These are phyloP conservation scores for Hirundichthys speculiger DNA, from an alignment of 2,113 vertebrate species.

Conservation along the genomic window DNA sequence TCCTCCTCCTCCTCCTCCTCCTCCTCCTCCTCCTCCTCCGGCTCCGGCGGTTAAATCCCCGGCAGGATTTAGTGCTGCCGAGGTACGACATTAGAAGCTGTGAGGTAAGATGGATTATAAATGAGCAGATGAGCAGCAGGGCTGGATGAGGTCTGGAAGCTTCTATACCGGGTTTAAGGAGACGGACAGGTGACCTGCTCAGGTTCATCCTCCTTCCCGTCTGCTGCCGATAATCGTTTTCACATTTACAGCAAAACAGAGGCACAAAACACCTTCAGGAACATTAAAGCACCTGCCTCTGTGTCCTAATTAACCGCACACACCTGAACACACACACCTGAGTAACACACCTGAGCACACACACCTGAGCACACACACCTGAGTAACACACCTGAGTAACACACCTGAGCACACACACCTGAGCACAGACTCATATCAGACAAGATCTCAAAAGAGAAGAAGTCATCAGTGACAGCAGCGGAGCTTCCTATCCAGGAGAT, in stretches of 20 bases:
- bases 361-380: not conserved
- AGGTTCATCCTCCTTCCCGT: not conserved
- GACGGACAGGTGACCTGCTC: conserved; percentile 8
- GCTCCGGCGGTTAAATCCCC: conserved; percentile 30
- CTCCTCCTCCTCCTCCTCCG: conserved; percentile 45
- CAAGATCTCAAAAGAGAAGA: too few relatives aligned
- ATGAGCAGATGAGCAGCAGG: conserved; percentile 40
- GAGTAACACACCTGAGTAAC: too few relatives aligned
- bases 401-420: too few relatives aligned
- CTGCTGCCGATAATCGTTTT: not conserved
- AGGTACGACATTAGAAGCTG: conserved; percentile 32
- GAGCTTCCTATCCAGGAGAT: too few relatives aligned
- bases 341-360: too few relatives aligned
- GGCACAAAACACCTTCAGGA: conserved; percentile 6
- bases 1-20: conserved; percentile 42
- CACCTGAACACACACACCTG: not conserved
- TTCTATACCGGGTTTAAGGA: conserved; percentile 22
- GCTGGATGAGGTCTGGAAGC: conserved; percentile 13
- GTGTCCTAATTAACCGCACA: conserved; percentile 33
- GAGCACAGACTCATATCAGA: too few relatives aligned
- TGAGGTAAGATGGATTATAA: conserved; percentile 59
- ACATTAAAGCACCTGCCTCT: not conserved
- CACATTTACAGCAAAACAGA: conserved; percentile 1
- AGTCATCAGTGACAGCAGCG: too few relatives aligned
- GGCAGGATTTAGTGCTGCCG: conserved; percentile 39